Conservation (phyloP, 1,140 invertebrate species). For the Atta colombica region DNA sequence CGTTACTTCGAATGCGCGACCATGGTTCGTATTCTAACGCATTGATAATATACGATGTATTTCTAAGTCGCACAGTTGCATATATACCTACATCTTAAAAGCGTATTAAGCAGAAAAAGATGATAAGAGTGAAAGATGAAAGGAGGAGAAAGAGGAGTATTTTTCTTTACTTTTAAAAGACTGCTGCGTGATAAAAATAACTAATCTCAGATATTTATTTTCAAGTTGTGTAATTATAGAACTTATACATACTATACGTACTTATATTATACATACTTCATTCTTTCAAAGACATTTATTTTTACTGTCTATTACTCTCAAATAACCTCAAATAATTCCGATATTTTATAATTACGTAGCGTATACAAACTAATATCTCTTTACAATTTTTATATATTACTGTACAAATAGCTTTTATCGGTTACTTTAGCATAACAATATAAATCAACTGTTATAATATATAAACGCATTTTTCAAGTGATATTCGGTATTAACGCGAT, state of each 20-base stretch:
- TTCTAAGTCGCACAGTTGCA: neutral
- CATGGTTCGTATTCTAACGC: neutral
- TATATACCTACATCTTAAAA: neutral
- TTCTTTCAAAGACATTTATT: conserved; percentile 15
- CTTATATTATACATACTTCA: neutral
- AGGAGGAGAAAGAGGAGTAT: neutral
- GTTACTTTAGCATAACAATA: neutral
- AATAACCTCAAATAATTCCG: neutral
- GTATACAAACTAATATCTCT: neutral
- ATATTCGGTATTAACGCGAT: neutral
- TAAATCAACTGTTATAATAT: neutral
- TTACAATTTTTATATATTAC: neutral
- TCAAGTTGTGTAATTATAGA: conserved; percentile 18
- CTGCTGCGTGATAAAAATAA: neutral
- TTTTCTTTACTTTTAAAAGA: conserved; percentile 34
- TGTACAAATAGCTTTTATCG: neutral
- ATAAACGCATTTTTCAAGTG: neutral
- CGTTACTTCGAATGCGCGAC: neutral
- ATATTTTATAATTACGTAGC: neutral
- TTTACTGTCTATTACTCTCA: conserved; percentile 4
- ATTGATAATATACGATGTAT: conserved; percentile 13
- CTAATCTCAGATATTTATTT: conserved; percentile 45
- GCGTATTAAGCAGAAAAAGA: neutral
- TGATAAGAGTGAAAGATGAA: neutral
- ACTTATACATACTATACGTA: neutral